phyloP scores from a whole-genome alignment of 2,113 vertebrate species.

The Bubalus kerabau region DNA sequence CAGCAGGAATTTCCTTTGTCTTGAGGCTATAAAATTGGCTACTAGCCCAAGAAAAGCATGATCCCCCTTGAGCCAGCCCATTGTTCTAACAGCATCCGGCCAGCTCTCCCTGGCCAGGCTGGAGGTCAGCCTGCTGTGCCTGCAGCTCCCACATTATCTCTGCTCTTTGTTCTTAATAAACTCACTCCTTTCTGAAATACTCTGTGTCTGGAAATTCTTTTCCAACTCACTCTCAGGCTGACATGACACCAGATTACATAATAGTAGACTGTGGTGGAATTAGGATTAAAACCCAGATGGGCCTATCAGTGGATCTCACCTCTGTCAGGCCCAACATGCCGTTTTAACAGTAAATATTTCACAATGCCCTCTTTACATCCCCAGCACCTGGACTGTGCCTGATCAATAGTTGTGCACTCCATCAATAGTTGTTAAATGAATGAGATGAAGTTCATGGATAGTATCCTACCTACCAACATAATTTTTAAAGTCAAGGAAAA shows the following conservation, averaged over 20 bases:
- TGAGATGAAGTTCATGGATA: background rate
- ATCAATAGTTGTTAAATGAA: background rate
- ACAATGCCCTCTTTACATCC: background rate
- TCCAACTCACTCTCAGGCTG: background rate
- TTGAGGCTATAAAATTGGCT: background rate
- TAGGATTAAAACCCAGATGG: background rate
- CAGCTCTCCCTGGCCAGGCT: background rate
- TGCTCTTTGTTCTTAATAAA: background rate
- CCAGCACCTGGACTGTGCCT: background rate
- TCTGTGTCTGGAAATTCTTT: background rate
- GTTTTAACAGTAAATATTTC: background rate
- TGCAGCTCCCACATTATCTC: background rate
- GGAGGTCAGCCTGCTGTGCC: background rate
- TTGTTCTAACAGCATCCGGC: background rate
- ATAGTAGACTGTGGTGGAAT: background rate
- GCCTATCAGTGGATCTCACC: background rate
- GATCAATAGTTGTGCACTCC: background rate
- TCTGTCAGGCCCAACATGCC: background rate
- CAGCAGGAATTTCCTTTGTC: background rate
- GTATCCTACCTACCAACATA: background rate
- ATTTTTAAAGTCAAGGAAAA: background rate
- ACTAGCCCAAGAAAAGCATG: background rate
- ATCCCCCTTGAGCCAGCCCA: background rate
- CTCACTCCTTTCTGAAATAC: background rate
- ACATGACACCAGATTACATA: background rate